These are phyloP conservation scores for Oceanites oceanicus DNA, from an alignment of 2,113 vertebrate species.

Conservation along the genomic window DNA sequence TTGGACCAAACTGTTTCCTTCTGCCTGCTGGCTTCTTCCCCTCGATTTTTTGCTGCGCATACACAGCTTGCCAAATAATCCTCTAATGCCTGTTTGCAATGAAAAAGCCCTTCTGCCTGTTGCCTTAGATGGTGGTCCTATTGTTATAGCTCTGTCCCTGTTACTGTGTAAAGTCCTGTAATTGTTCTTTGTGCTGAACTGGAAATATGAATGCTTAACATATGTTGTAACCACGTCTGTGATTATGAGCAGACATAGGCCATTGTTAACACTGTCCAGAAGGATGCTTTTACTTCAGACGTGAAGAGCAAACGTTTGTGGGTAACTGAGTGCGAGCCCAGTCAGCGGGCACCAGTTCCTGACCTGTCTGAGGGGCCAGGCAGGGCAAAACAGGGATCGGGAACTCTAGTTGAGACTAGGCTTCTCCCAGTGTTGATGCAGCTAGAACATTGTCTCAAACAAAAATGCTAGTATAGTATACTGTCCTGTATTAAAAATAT, in stretches of 20 bases:
- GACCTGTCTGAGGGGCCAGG: not conserved
- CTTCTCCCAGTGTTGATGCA: not conserved
- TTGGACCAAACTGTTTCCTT: not conserved
- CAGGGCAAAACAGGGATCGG: not conserved
- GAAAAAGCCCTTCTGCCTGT: not conserved
- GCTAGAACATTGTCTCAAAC: not conserved
- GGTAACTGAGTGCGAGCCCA: not conserved
- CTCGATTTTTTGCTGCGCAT: fast-evolving
- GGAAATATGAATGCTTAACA: not conserved
- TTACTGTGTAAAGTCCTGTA: not conserved
- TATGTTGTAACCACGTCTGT: not conserved
- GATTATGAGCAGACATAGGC: not conserved
- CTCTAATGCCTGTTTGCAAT: not conserved
- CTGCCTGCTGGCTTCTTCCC: not conserved
- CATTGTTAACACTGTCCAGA: not conserved
- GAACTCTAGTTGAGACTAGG: not conserved
- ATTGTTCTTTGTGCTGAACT: not conserved
- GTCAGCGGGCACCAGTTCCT: not conserved
- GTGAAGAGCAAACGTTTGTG: not conserved
- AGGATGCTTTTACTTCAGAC: not conserved
- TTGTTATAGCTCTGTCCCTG: not conserved
- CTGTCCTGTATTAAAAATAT: not conserved
- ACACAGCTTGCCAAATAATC: not conserved
- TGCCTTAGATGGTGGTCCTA: not conserved
- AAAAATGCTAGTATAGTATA: not conserved